These are phyloP conservation scores for Drosophila paulistorum DNA, from an alignment of 1,140 invertebrate species.

Conservation along the genomic window DNA sequence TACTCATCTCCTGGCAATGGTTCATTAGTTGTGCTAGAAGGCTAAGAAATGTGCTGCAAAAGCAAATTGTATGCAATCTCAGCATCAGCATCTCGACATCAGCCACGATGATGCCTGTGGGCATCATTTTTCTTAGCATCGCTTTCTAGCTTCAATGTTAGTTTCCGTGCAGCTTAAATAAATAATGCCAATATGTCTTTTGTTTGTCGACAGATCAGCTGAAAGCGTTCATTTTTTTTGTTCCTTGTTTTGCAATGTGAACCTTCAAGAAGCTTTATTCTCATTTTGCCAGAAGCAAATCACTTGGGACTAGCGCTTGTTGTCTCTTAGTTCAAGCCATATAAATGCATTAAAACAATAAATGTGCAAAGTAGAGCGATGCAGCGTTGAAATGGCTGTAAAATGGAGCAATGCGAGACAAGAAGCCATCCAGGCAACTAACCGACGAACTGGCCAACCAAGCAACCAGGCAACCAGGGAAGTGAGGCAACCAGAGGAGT, in stretches of 20 bases:
- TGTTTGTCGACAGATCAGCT: constrained; percentile 42
- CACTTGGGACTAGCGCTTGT: neutral
- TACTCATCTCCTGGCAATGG: constrained; percentile 48
- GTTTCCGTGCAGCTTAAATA: constrained; percentile 59
- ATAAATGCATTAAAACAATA: constrained; percentile 68
- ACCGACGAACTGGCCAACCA: too few species aligned
- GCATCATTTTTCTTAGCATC: constrained; percentile 49
- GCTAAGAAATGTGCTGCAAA: constrained; percentile 72
- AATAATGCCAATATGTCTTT: constrained; percentile 73
- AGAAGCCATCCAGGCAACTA: constrained; percentile 23
- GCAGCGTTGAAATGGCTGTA: constrained; percentile 45
- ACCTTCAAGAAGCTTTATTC: constrained; percentile 47
- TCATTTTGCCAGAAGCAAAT: constrained; percentile 31
- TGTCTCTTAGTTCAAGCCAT: constrained; percentile 8
- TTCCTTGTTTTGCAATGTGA: constrained; percentile 40
- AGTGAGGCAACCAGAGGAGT: constrained; percentile 15
- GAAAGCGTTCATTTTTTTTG: neutral
- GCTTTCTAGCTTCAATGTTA: constrained; percentile 6
- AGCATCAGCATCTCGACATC: constrained; percentile 44
- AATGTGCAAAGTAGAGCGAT: constrained; percentile 49
- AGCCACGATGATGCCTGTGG: constrained; percentile 24
- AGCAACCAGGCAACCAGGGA: constrained; percentile 8
- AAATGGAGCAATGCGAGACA: constrained; percentile 47
- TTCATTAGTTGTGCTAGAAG: constrained; percentile 69
- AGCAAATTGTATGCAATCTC: constrained; percentile 78